These are phyloP conservation scores for Drosophila triauraria DNA, from an alignment of 1,140 invertebrate genomes.

Conservation along the genomic window DNA sequence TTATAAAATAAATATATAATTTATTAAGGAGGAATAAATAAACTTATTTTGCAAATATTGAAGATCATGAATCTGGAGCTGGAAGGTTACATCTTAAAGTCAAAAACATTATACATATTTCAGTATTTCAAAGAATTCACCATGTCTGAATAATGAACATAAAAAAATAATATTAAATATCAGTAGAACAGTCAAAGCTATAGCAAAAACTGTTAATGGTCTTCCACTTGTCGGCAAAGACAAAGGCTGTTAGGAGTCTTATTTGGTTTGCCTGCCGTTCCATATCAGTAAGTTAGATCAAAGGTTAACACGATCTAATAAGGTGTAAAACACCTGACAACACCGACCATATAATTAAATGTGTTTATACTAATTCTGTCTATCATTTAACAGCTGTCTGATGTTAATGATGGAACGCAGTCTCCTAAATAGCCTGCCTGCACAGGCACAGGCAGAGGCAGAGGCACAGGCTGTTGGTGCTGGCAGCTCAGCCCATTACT, in stretches of 20 bases:
- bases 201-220: neutral
- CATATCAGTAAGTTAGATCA: constrained; percentile 49
- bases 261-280: constrained; percentile 36
- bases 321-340: constrained; percentile 62
- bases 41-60: no score
- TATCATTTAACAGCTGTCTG: constrained; percentile 62
- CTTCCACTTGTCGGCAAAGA: neutral
- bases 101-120: no score
- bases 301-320: constrained; percentile 61
- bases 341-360: constrained; percentile 59
- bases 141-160: no score
- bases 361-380: constrained; percentile 61
- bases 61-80: no score
- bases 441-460: constrained; percentile 17
- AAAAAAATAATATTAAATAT: neutral
- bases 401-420: constrained; percentile 60
- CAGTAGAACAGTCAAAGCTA: neutral
- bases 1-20: no score
- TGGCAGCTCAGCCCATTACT: constrained; percentile 45
- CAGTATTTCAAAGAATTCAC: no score
- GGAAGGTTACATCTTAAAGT: no score
- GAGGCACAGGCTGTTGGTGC: constrained; percentile 35
- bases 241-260: constrained; percentile 21
- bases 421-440: constrained; percentile 53
- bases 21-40: no score